Evolutionary conservation across 2,888 invertebrate genomes (phyloP).

Genomic region (Stenodema calcarata): DNA sequence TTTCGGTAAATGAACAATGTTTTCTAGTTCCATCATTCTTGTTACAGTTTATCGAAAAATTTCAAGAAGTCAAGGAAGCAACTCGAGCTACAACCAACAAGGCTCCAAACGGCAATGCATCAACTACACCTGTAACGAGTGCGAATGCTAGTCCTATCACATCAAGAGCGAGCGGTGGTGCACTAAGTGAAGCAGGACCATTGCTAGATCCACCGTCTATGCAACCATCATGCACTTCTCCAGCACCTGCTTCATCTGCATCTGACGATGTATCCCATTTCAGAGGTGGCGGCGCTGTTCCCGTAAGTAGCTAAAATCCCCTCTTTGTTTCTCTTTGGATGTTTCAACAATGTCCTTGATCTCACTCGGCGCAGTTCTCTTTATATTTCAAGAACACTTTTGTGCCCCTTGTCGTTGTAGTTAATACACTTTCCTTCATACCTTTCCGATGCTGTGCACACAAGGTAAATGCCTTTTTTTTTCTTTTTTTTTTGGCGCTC

Average conservation of each 20-base stretch:
- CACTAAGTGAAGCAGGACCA: slow-evolving; percentile 63
- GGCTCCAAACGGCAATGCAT: slow-evolving; percentile 67
- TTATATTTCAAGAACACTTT: no score
- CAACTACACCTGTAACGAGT: slow-evolving; percentile 83
- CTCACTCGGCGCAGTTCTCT: no score
- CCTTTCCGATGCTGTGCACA: no score
- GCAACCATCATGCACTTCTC: slow-evolving; percentile 60
- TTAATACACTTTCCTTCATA: no score
- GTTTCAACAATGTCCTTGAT: not conserved
- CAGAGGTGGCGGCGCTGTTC: slow-evolving; percentile 60
- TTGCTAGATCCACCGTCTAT: slow-evolving; percentile 59
- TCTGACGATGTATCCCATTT: slow-evolving; percentile 59
- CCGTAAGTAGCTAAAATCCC: slow-evolving; percentile 19
- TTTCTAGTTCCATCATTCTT: no score
- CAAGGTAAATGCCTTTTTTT: no score
- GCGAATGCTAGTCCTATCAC: slow-evolving; percentile 88
- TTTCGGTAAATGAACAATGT: no score
- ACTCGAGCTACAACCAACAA: slow-evolving; percentile 77
- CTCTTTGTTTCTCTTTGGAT: not conserved
- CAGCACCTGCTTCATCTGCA: slow-evolving; percentile 55
- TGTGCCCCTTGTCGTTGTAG: no score
- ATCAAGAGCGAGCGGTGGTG: slow-evolving; percentile 68
- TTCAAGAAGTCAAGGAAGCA: slow-evolving; percentile 96
- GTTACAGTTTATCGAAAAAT: slow-evolving; percentile 94
- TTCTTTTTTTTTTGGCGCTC: no score